Percentiles rank a stretch among this genome's conserved stretches.
phyloP scores from a whole-genome alignment of 2,888 invertebrate species.

The Gari tellinella region DNA sequence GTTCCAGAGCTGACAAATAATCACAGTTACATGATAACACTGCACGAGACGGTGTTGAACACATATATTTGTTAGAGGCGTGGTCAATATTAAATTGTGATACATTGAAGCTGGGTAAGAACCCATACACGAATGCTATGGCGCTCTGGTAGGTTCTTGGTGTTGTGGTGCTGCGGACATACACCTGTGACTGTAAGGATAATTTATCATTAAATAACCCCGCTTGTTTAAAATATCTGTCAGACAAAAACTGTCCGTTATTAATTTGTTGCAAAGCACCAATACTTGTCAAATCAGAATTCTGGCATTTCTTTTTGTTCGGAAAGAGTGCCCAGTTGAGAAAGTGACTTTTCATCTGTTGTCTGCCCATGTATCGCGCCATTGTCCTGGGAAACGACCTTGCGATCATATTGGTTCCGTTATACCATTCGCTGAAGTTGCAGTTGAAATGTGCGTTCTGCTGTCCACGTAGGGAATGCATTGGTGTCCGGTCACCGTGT shows the following conservation, averaged over 20 bases:
- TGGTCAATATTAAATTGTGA: constrained; percentile 87
- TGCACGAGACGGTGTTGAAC: constrained; percentile 87
- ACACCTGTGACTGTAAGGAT: constrained; percentile 80
- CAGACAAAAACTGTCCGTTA: constrained; percentile 89
- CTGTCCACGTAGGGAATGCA: constrained; percentile 92
- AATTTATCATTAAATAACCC: constrained; percentile 76
- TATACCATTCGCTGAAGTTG: constrained; percentile 83
- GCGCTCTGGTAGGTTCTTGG: constrained; percentile 96
- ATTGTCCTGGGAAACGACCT: constrained; percentile 38
- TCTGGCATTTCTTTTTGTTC: constrained; percentile 87
- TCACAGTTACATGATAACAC: constrained; percentile 91
- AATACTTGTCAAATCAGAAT: constrained; percentile 92
- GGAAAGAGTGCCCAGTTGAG: constrained; percentile 76
- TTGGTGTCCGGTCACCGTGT: constrained; percentile 95
- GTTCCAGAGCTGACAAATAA: constrained; percentile 87
- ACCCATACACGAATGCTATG: constrained; percentile 90
- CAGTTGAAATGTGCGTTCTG: constrained; percentile 89
- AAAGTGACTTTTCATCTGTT: constrained; percentile 58
- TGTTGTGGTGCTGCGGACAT: constrained; percentile 93
- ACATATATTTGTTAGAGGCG: constrained; percentile 64
- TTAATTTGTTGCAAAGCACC: constrained; percentile 93
- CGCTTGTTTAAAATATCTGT: constrained; percentile 81
- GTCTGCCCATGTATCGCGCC: constrained; percentile 84
- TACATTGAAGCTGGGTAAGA: constrained; percentile 89
- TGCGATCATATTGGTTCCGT: constrained; percentile 16